A percentile compares a stretch with the other conserved stretches of the same genome.
phyloP scores from a whole-genome alignment of 2,797 vertebrate genomes.

The Catamblyrhynchus diadema region DNA sequence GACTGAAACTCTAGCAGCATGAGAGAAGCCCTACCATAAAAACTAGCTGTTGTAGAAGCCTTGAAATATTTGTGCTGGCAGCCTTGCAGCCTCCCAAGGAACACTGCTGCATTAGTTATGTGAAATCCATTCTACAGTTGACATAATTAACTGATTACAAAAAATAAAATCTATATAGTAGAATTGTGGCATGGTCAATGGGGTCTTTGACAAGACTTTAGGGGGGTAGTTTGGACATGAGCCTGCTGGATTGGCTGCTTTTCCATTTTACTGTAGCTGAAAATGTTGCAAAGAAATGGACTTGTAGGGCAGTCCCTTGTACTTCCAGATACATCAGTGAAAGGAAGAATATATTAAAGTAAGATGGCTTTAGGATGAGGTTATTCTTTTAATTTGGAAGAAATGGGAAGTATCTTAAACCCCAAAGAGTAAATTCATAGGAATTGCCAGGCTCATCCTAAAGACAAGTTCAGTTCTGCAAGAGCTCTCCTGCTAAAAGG shows the following conservation, averaged over 20 bases:
- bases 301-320: neutral
- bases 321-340: neutral
- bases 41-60: neutral
- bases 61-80: neutral
- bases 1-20: neutral
- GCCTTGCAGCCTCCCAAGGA: neutral
- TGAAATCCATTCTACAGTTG: neutral
- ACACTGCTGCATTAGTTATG: neutral
- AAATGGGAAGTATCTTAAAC: neutral
- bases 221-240: neutral
- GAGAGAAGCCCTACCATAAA: neutral
- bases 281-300: neutral
- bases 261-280: neutral
- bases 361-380: neutral
- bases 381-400: neutral
- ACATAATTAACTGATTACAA: neutral
- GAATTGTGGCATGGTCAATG: neutral
- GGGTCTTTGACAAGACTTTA: neutral
- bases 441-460: neutral
- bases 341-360: neutral
- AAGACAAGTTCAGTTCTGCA: neutral
- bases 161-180: neutral
- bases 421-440: neutral
- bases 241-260: neutral
- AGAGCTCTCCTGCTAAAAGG: neutral